Percentiles rank a stretch among this genome's conserved stretches.
Conservation (phyloP, 2,888 invertebrate species). For the Encarsia formosa region DNA sequence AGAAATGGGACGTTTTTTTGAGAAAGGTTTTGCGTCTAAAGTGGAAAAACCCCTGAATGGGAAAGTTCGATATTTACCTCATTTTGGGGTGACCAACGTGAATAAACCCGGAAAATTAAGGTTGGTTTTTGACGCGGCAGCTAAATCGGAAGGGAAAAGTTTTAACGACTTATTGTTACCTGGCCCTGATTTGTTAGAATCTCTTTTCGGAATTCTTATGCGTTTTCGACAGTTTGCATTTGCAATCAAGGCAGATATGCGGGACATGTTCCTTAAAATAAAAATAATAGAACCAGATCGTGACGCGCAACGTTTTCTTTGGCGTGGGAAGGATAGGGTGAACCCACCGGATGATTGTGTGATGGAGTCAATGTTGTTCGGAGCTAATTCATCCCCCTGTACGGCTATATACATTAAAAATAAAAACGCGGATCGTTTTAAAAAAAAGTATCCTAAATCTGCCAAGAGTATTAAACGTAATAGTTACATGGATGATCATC, state of each 20-base stretch:
- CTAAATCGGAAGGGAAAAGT: conserved; percentile 28
- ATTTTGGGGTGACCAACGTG: conserved; percentile 20
- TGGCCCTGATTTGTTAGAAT: conserved; percentile 39
- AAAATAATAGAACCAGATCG: conserved; percentile 34
- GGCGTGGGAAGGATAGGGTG: conserved; percentile 14
- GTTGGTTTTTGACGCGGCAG: conserved; percentile 40
- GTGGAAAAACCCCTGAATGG: background rate
- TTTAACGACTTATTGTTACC: conserved; percentile 36
- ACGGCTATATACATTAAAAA: conserved; percentile 32
- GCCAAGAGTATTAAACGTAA: conserved; percentile 31
- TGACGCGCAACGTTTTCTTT: conserved; percentile 32
- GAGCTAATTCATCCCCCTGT: conserved; percentile 24
- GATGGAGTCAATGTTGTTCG: conserved; percentile 34
- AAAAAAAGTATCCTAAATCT: conserved; percentile 27
- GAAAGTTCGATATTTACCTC: conserved; percentile 20
- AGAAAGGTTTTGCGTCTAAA: conserved; percentile 4
- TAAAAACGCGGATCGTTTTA: conserved; percentile 30
- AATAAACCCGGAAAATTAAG: conserved; percentile 35
- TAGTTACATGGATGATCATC: conserved; percentile 35
- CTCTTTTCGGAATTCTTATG: conserved; percentile 40
- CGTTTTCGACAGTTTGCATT: conserved; percentile 41
- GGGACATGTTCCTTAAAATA: conserved; percentile 41
- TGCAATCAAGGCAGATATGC: conserved; percentile 40
- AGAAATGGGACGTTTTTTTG: conserved; percentile 18
- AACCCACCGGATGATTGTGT: conserved; percentile 21